Percentiles rank a stretch among this genome's conserved stretches.
phyloP scores from a whole-genome alignment of 2,113 vertebrate genomes.

The Trachemys scripta region DNA sequence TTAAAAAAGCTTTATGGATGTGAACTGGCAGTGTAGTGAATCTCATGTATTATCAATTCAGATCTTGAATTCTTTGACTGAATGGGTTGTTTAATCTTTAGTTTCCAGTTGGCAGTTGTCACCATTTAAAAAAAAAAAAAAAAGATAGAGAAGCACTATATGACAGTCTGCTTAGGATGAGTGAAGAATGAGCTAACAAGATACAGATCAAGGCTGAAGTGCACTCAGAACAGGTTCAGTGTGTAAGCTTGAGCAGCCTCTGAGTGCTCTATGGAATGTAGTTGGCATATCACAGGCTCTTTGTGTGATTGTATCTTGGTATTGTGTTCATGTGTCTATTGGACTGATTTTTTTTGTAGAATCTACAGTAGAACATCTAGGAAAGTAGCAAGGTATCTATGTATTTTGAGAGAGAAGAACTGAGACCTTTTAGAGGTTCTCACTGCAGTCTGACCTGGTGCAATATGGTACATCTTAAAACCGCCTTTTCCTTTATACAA shows the following conservation, averaged over 20 bases:
- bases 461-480: background rate
- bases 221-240: too few relatives aligned
- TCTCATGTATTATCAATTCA: background rate
- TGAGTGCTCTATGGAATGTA: background rate
- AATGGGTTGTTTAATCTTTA: background rate
- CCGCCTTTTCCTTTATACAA: rapidly evolving
- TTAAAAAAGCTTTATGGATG: background rate
- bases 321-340: background rate
- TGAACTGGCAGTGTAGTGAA: background rate
- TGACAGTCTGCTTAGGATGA: background rate
- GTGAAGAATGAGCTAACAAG: background rate
- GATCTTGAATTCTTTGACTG: background rate
- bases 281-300: background rate
- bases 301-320: background rate
- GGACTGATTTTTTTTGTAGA: background rate
- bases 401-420: background rate
- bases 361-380: background rate
- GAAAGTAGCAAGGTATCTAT: background rate
- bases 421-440: background rate
- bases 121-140: background rate
- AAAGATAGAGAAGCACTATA: background rate
- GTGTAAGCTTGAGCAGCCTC: too few relatives aligned
- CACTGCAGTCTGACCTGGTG: background rate
- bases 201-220: too few relatives aligned
- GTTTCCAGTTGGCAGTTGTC: background rate